Evolutionary conservation across 2,797 vertebrate species (phyloP).

Genomic region (Schizopygopsis pylzovi): DNA sequence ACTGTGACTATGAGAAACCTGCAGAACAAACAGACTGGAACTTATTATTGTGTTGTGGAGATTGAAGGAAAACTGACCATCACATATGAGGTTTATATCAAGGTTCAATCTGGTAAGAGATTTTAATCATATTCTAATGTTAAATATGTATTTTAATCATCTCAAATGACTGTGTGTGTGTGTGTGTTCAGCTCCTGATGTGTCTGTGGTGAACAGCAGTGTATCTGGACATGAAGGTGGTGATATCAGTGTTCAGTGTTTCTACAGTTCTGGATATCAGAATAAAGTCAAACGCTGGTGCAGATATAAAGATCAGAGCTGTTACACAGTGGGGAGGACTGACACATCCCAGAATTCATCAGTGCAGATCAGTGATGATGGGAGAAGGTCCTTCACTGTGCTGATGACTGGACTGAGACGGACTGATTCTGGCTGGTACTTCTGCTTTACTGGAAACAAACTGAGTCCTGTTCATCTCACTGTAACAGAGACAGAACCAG

Average conservation of each 20-base stretch:
- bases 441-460: conserved; percentile 49
- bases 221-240: conserved; percentile 37
- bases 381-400: conserved; percentile 40
- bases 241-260: conserved; percentile 56
- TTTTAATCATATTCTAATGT: background rate
- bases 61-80: too few species aligned
- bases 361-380: conserved; percentile 41
- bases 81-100: too few species aligned
- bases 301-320: conserved; percentile 31
- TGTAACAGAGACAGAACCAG: too few species aligned
- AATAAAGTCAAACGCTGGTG: conserved; percentile 23
- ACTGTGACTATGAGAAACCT: conserved; percentile 44
- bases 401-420: conserved; percentile 53
- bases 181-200: conserved; percentile 27
- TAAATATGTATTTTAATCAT: too few species aligned
- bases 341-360: conserved; percentile 38
- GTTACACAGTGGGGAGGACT: conserved; percentile 19
- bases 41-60: background rate
- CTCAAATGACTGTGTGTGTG: too few species aligned
- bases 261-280: conserved; percentile 60
- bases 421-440: conserved; percentile 55
- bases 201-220: conserved; percentile 31
- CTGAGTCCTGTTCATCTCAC: conserved; percentile 37
- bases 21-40: conserved; percentile 4
- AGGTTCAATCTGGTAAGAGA: background rate